Base-by-base conservation (phyloP, 1,140 invertebrate species). In the Daktulosphaira vitifoliae region DNA sequence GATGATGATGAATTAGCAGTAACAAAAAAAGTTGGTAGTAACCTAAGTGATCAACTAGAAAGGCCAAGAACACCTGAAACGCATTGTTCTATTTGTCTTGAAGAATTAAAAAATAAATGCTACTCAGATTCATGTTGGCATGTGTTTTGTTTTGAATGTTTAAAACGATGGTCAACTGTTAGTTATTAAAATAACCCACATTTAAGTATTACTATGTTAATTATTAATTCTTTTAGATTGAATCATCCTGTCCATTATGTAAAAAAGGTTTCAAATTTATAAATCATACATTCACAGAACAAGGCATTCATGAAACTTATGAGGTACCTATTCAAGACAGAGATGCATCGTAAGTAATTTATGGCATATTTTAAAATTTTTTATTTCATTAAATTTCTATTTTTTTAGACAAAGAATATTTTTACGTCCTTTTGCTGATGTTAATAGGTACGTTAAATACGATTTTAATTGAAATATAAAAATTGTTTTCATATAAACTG, bases 111-210 rank as follows among this genome's bases (percentile, higher is more conserved):
- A 0, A 48, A 62, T 26, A 62, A 22, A 62, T 48, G 56, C 23
- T 3, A 62, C 46, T 18, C 56, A 48, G 13, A 62, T 48, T 5
- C 42, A 48, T 62, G 56, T 46, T 48, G 42, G 23, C 56, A 62
- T 48, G 7, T 48, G 44, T 62, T 62, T 8, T 62, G 56, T 62
- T 62, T 62, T 33, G 42, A 48, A 20, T 62, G 56, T 33, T 62
- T 62, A 29, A 33, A 33, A 62, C 42, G 42, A 33, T 62, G 56
- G 56, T 48, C 56, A 33, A 20, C 4, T 20, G 56, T 62, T 29
- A 62, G 56, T 62, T 33, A n/a, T 33, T 33, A 11, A 11, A 33
- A 6, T 6, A 33, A 33, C 11, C 5, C 29, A 33, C 11, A 11
- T 33, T 5, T 33, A 33, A 6, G 18, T 59, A 18, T 20, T 46